Conservation (phyloP, 2,888 invertebrate species). For the Caenorhabditis auriculariae region DNA sequence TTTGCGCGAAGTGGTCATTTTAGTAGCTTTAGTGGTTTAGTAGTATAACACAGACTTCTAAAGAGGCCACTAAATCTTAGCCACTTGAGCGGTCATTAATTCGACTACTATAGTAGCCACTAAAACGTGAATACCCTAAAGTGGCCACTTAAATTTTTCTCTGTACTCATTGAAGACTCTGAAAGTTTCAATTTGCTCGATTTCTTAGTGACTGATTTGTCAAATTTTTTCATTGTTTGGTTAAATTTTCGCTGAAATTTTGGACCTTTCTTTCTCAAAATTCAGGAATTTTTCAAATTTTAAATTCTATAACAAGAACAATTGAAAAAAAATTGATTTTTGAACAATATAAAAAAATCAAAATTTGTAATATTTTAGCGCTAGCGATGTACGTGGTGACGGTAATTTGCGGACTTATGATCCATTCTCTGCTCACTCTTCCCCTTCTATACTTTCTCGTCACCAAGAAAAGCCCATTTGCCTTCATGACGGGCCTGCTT, state of each 20-base stretch:
- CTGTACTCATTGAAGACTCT: too few relatives aligned
- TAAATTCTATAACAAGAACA: not conserved
- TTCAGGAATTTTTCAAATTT: not conserved
- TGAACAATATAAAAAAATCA: not conserved
- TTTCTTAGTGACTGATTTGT: too few relatives aligned
- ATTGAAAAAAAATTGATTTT: not conserved
- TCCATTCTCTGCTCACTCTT: conserved; percentile 88
- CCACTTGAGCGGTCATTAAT: too few relatives aligned
- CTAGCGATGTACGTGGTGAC: conserved; percentile 90
- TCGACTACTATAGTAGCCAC: too few relatives aligned
- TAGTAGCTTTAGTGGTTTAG: too few relatives aligned
- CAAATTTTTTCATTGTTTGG: not conserved
- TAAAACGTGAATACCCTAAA: too few relatives aligned
- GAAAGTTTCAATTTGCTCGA: too few relatives aligned
- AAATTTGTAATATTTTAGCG: conserved; percentile 63
- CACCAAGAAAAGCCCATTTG: conserved; percentile 68
- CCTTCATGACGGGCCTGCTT: conserved; percentile 71
- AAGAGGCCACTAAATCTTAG: too few relatives aligned
- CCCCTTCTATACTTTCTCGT: conserved; percentile 82
- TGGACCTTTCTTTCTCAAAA: not conserved
- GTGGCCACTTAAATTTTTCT: too few relatives aligned
- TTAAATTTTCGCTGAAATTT: not conserved
- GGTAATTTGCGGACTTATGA: conserved; percentile 82
- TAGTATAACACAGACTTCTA: too few relatives aligned
- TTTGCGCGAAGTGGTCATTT: too few relatives aligned